These are phyloP conservation scores for Gymnarchus niloticus DNA, from an alignment of 2,113 vertebrate species.

Conservation along the genomic window DNA sequence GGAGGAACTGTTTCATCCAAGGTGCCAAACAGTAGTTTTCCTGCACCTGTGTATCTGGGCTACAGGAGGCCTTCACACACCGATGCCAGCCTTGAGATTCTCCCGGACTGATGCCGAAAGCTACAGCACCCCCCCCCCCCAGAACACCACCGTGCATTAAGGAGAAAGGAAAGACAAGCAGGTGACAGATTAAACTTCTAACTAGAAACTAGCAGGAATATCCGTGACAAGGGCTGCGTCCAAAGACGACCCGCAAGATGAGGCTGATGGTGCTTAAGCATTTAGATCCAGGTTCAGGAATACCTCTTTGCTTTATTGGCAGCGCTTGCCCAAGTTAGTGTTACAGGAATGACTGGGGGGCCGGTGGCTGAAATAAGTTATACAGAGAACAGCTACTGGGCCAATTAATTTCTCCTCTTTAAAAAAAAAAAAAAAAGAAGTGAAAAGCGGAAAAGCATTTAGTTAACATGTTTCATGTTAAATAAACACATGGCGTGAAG, in stretches of 20 bases:
- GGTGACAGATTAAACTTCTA: background rate
- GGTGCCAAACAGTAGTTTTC: background rate
- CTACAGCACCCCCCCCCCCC: background rate
- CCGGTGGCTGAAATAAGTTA: background rate
- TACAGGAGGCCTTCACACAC: background rate
- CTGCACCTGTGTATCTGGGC: background rate
- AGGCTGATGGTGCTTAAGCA: background rate
- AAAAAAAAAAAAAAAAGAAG: background rate
- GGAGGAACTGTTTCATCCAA: background rate
- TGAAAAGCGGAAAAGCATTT: background rate
- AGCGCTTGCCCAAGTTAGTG: constrained; percentile 15
- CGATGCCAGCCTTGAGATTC: background rate
- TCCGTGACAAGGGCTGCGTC: background rate
- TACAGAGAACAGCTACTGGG: background rate
- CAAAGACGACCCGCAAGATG: background rate
- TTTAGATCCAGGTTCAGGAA: background rate
- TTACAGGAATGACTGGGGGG: constrained; percentile 9
- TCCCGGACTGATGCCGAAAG: background rate
- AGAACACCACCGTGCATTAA: background rate
- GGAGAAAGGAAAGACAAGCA: background rate
- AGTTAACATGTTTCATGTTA: background rate
- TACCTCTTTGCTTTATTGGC: background rate
- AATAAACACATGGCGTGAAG: background rate
- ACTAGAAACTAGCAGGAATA: background rate
- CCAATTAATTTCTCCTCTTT: background rate